Percentiles rank a stretch among this genome's conserved stretches.
These are phyloP conservation scores for Zaprionus capensis DNA, from an alignment of 1,140 invertebrate species.

Conservation along the genomic window DNA sequence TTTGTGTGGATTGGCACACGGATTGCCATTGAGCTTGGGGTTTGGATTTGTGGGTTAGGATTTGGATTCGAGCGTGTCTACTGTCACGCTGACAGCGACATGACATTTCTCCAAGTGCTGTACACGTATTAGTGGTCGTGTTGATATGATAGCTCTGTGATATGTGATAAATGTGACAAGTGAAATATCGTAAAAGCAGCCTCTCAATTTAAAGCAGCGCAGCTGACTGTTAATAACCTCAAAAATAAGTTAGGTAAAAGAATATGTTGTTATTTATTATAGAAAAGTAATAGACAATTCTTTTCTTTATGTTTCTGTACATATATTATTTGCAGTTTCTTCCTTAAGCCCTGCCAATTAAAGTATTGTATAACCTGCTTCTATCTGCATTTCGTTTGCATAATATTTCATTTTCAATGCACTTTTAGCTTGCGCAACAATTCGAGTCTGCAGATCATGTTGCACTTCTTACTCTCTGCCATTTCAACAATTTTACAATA, in stretches of 20 bases:
- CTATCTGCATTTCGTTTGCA: neutral
- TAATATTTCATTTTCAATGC: slow-evolving; percentile 1
- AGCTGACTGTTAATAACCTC: neutral
- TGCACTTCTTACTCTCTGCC: slow-evolving; percentile 24
- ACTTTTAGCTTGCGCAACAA: slow-evolving; percentile 12
- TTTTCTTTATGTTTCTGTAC: too few species aligned
- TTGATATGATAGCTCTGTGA: slow-evolving; percentile 33
- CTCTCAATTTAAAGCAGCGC: slow-evolving; percentile 21
- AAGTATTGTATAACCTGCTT: neutral
- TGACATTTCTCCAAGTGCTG: slow-evolving; percentile 61
- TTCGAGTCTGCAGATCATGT: slow-evolving; percentile 29
- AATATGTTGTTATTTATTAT: neutral
- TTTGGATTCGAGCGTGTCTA: slow-evolving; percentile 64
- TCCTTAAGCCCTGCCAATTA: neutral
- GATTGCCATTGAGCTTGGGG: slow-evolving; percentile 40
- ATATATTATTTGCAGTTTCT: neutral
- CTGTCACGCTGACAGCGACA: slow-evolving; percentile 66
- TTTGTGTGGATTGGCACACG: slow-evolving; percentile 37
- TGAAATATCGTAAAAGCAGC: slow-evolving; percentile 1
- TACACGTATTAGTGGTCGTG: neutral
- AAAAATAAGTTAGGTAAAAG: neutral
- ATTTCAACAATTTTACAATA: slow-evolving; percentile 17
- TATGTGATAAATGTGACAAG: slow-evolving; percentile 32
- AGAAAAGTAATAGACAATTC: too few species aligned
- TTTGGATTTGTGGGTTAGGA: slow-evolving; percentile 27